Base-by-base conservation (phyloP, 2,797 vertebrate species). In the Carduelis carduelis region DNA sequence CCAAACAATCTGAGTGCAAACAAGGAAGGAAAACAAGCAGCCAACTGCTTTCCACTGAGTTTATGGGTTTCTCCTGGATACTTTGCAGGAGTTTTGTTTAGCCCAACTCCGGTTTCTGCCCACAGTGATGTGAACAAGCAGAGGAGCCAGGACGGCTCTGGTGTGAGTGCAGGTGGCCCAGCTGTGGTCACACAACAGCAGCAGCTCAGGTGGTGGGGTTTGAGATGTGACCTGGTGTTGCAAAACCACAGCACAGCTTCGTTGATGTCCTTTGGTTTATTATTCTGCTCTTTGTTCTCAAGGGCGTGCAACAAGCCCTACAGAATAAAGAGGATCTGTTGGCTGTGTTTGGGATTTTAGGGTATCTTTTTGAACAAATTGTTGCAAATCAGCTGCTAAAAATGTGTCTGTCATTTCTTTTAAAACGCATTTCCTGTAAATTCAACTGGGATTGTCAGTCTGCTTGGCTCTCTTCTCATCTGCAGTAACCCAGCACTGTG, bases 71-170 rank as follows among this genome's bases (percentile, higher is more conserved):
- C 55, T 69, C 23, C 63, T 44, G 74, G 50, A 32, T 34, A 18
- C 35, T 83, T 86, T 81, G 77, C 55, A 76, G 59, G 55, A 37
- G 34, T 35, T 94, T 69, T 69, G 70, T 63, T 91, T 60, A 84
- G 68, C 46, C 27, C 60, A n/a, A 0, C 24, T 35, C 69, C 17
- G 79, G 34, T 32, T 77, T 64, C 75, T 1, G 0, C 18, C 60
- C 0, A 0, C 3, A 60, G 49, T 0, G 2, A 50, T n/a, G 18
- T 9, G 69, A 79, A 24, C 44, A 18, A 66, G 47, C 80, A 43
- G 61, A 75, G 30, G 72, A 88, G 77, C 55, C 35, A 0, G 2
- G 6, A 5, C 32, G 0, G 0, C 59, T 43, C 12, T 22, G 0
- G 0, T 16, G 60, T 8, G 53, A 63, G 43, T 8, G 37, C 27